Evolutionary conservation across 35 echinoderm and acorn worm species (phyloP).

Genomic region (Lytechinus pictus): DNA sequence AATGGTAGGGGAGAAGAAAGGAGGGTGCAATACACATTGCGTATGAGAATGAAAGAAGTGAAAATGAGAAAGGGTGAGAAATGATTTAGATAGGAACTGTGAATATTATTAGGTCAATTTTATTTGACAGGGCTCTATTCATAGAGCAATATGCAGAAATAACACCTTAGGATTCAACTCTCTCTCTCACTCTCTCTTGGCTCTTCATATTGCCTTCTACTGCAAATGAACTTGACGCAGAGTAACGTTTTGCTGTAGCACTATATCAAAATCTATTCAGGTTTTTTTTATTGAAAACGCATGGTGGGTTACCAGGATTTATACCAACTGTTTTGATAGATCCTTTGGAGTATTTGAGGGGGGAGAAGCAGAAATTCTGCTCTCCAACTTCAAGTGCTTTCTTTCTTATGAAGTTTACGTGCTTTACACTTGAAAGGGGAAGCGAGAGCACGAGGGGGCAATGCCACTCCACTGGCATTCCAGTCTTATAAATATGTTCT

Average conservation of each 20-base stretch:
- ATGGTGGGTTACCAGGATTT: conserved; percentile 43
- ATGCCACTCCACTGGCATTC: conserved; percentile 30
- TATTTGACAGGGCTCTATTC: conserved; percentile 49
- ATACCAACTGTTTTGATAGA: conserved; percentile 35
- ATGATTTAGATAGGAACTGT: conserved; percentile 20
- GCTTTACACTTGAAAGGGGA: neutral
- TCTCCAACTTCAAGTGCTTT: neutral
- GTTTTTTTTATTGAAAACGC: neutral
- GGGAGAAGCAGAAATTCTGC: neutral
- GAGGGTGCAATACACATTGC: conserved; percentile 45
- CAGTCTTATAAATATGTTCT: neutral
- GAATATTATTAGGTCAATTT: conserved; percentile 56
- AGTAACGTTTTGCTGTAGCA: neutral
- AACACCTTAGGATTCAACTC: conserved; percentile 23
- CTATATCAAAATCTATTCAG: conserved; percentile 24
- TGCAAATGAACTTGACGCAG: conserved; percentile 17
- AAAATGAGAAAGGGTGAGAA: neutral
- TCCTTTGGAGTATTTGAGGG: conserved; percentile 46
- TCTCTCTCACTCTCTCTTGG: neutral
- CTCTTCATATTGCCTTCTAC: neutral
- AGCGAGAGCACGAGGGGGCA: neutral
- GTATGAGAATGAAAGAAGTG: neutral
- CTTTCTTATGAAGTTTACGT: neutral
- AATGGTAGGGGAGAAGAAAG: conserved; percentile 9
- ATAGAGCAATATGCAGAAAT: conserved; percentile 13